These are phyloP conservation scores for Darevskia mixta DNA, from an alignment of 2,797 vertebrate genomes.

Conservation along the genomic window DNA sequence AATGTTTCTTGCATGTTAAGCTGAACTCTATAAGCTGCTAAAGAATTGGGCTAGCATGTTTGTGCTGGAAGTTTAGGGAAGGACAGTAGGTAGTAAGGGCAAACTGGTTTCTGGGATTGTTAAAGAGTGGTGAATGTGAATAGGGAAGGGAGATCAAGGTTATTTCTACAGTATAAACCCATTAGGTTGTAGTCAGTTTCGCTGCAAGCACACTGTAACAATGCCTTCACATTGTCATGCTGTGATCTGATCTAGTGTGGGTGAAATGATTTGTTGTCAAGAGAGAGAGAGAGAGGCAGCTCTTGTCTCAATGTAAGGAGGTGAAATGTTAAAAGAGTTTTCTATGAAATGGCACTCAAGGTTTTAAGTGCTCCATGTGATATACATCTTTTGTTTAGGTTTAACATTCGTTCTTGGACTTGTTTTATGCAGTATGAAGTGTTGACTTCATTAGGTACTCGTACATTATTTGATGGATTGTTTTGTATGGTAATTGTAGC, in stretches of 20 bases:
- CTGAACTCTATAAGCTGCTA: slow-evolving; percentile 61
- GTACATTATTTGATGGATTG: slow-evolving; percentile 1
- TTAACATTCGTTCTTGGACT: background rate
- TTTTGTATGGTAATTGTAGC: too few species aligned
- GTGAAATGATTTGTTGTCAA: background rate
- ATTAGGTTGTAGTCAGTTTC: background rate
- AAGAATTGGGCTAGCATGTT: slow-evolving; percentile 29
- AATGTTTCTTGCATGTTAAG: slow-evolving; percentile 69
- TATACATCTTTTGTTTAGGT: background rate
- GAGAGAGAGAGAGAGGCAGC: background rate
- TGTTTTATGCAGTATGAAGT: background rate
- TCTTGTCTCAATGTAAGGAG: background rate
- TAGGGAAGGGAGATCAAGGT: background rate
- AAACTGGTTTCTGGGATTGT: fast-evolving
- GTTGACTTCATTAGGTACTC: background rate
- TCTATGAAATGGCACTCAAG: background rate
- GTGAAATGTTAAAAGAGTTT: slow-evolving; percentile 1
- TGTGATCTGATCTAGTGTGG: background rate
- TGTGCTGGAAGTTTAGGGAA: slow-evolving; percentile 4
- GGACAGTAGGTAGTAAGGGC: slow-evolving; percentile 40
- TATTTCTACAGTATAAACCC: background rate
- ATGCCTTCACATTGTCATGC: background rate
- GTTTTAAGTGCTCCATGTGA: background rate
- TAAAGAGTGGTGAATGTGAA: background rate
- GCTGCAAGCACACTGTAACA: background rate